A percentile compares a stretch with the other conserved stretches of the same genome.
Evolutionary conservation across 2,797 vertebrate species (phyloP).

Genomic region (Nyctibius grandis): DNA sequence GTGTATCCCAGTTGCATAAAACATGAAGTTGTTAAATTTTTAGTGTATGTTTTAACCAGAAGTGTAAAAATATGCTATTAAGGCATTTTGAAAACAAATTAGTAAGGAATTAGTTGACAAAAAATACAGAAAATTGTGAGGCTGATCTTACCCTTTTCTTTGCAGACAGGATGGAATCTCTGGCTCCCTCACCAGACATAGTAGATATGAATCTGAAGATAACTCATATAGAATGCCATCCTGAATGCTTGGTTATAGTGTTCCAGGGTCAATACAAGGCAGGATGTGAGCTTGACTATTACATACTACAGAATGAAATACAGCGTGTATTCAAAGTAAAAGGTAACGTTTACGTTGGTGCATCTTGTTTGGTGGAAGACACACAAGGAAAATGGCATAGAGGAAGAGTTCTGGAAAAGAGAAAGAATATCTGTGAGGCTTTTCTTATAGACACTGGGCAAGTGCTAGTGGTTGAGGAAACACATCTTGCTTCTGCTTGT

Average conservation of each 20-base stretch:
- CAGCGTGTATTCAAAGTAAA: conserved; percentile 79
- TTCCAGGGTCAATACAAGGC: conserved; percentile 83
- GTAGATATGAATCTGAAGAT: conserved; percentile 82
- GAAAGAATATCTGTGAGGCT: conserved; percentile 71
- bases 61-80: background rate
- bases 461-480: conserved; percentile 71
- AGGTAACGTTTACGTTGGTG: conserved; percentile 70
- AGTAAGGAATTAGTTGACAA: background rate
- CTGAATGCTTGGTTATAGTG: conserved; percentile 79
- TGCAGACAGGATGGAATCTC: conserved; percentile 73
- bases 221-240: conserved; percentile 80
- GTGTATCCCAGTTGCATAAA: background rate
- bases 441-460: conserved; percentile 86
- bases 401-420: conserved; percentile 83
- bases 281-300: conserved; percentile 87
- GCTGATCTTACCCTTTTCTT: conserved; percentile 48
- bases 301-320: conserved; percentile 86
- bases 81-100: background rate
- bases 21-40: background rate
- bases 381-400: conserved; percentile 82
- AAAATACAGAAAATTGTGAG: background rate
- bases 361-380: conserved; percentile 89
- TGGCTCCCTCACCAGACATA: conserved; percentile 33
- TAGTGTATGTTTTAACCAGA: background rate
- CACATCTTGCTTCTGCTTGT: conserved; percentile 76